Evolutionary conservation across 2,797 vertebrate species (phyloP).

Genomic region (Sebastes itinus): DNA sequence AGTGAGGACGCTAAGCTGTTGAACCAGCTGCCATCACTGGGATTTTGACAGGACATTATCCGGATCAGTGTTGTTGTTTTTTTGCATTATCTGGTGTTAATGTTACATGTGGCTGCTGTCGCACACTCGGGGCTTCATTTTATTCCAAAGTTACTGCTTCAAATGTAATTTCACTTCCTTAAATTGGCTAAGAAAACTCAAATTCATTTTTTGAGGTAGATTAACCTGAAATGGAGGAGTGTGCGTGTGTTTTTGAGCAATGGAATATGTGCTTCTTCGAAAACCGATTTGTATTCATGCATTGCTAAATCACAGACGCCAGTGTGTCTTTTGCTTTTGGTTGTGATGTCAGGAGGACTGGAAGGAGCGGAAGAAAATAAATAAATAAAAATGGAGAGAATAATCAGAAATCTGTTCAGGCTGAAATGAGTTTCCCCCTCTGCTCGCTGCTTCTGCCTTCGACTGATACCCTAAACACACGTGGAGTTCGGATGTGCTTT

Average conservation of each 20-base stretch:
- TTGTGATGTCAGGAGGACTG: constrained; percentile 61
- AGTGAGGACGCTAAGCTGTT: constrained; percentile 38
- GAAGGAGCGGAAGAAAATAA: constrained; percentile 22
- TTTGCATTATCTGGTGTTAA: constrained; percentile 9
- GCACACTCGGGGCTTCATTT: constrained; percentile 12
- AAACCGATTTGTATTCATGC: constrained; percentile 72
- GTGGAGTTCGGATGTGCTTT: constrained; percentile 63
- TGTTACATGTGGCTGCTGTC: constrained; percentile 26
- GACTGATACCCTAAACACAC: constrained; percentile 71
- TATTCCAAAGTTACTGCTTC: constrained; percentile 23
- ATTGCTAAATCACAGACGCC: constrained; percentile 49
- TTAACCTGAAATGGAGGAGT: constrained; percentile 37
- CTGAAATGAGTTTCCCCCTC: constrained; percentile 73
- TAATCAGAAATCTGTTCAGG: constrained; percentile 72
- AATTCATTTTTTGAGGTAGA: constrained; percentile 11
- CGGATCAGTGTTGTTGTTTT: constrained; percentile 3
- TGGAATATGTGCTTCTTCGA: constrained; percentile 53
- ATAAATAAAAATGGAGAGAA: constrained; percentile 56
- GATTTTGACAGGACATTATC: constrained; percentile 16
- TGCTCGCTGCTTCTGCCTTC: constrained; percentile 49
- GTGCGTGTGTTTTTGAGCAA: constrained; percentile 31
- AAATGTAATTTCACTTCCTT: constrained; percentile 4
- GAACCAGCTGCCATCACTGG: constrained; percentile 21
- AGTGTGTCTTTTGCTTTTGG: constrained; percentile 56
- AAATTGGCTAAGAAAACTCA: constrained; percentile 20